A percentile compares a stretch with the other conserved stretches of the same genome.
phyloP scores from a whole-genome alignment of 1,140 invertebrate genomes.

The Gonatopus flavifemur region DNA sequence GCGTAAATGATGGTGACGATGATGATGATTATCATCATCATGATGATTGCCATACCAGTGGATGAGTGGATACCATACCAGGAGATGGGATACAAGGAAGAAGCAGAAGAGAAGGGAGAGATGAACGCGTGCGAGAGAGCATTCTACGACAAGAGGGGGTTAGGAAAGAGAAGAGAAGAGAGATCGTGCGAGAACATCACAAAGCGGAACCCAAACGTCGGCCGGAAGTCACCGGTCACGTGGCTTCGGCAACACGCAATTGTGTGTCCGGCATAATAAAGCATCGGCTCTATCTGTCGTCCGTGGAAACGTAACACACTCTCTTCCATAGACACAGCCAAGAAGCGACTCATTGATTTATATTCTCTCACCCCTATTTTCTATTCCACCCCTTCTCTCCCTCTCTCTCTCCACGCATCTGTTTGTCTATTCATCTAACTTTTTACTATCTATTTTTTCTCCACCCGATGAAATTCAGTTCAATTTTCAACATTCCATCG shows the following conservation, averaged over 20 bases:
- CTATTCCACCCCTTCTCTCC: not conserved
- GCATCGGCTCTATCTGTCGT: slow-evolving; percentile 16
- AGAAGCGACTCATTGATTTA: slow-evolving; percentile 26
- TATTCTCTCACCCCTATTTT: slow-evolving; percentile 4
- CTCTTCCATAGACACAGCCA: too few relatives aligned
- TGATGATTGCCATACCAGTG: too few relatives aligned
- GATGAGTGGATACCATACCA: too few relatives aligned
- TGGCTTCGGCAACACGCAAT: slow-evolving; percentile 34
- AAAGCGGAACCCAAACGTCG: slow-evolving; percentile 14
- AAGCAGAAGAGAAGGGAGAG: slow-evolving; percentile 2
- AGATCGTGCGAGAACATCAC: slow-evolving; percentile 4
- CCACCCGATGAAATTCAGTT: too few relatives aligned
- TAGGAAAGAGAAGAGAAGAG: not conserved
- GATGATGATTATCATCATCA: too few relatives aligned
- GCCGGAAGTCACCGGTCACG: slow-evolving; percentile 36
- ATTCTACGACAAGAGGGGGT: not conserved
- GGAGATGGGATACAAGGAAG: too few relatives aligned
- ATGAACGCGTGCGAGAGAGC: slow-evolving; percentile 1
- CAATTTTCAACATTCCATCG: too few relatives aligned
- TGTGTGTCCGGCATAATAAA: slow-evolving; percentile 17
- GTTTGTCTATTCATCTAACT: not conserved
- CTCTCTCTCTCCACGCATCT: not conserved
- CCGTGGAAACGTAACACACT: too few relatives aligned
- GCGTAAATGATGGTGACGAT: too few relatives aligned
- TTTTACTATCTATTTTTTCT: not conserved